Evolutionary conservation across 2,888 invertebrate genomes (phyloP).

Genomic region (Spodoptera picta): DNA sequence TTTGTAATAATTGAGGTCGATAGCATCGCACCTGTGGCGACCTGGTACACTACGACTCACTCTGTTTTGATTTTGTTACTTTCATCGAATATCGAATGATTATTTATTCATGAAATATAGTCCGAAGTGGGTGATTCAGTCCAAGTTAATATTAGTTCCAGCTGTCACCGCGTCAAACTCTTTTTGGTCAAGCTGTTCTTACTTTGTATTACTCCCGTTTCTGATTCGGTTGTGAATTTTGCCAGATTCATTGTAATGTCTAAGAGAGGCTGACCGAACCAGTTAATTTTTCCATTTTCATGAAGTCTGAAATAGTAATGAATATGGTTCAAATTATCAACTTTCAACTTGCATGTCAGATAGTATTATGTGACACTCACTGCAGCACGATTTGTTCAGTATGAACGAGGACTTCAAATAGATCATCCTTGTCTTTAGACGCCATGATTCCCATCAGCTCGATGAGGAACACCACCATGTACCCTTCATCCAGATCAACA

Average conservation of each 20-base stretch:
- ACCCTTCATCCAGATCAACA: constrained; percentile 3
- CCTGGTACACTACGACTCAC: too few relatives aligned
- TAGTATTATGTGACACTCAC: not conserved
- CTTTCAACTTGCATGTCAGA: too few relatives aligned
- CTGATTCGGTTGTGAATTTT: not conserved
- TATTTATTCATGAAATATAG: too few relatives aligned
- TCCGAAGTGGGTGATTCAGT: too few relatives aligned
- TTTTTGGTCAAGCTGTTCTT: not conserved
- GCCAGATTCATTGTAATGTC: constrained; percentile 5
- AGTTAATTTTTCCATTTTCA: not conserved
- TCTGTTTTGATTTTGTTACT: too few relatives aligned
- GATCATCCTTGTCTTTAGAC: not conserved
- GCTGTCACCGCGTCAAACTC: too few relatives aligned
- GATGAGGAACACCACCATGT: constrained; percentile 7
- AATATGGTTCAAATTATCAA: too few relatives aligned
- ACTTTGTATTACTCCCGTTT: not conserved
- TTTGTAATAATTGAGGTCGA: too few relatives aligned
- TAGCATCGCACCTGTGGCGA: too few relatives aligned
- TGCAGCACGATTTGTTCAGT: not conserved
- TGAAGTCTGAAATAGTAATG: too few relatives aligned
- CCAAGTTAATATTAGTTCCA: too few relatives aligned
- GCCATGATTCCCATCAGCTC: constrained; percentile 8
- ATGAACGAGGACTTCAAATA: not conserved
- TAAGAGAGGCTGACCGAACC: constrained; percentile 7
- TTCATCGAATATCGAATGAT: too few relatives aligned